phyloP scores from a whole-genome alignment of 2,113 vertebrate species.

The Dicrurus megarhynchus region DNA sequence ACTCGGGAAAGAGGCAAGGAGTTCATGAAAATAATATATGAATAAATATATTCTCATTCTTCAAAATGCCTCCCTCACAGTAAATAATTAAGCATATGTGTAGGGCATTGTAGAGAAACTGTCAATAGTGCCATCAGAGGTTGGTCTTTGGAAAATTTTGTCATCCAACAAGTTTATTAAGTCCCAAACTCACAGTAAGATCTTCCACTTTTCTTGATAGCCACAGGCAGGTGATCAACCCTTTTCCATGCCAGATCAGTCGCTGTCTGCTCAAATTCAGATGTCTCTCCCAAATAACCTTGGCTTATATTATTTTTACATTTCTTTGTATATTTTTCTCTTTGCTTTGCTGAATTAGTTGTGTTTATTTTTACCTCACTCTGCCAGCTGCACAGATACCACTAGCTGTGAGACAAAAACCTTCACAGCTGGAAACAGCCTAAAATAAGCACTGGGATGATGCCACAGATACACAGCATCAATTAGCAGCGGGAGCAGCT shows the following conservation, averaged over 20 bases:
- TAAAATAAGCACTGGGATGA: slow-evolving; percentile 57
- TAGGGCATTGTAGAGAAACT: background rate
- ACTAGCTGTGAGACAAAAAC: slow-evolving; percentile 62
- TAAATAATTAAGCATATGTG: background rate
- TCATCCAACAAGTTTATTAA: background rate
- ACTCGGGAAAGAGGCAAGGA: background rate
- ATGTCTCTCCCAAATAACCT: slow-evolving; percentile 30
- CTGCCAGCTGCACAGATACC: slow-evolving; percentile 62
- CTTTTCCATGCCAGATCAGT: background rate
- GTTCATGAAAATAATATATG: background rate
- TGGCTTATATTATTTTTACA: slow-evolving; percentile 28
- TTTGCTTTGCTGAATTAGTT: slow-evolving; percentile 41
- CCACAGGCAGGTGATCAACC: background rate
- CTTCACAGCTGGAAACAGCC: slow-evolving; percentile 64
- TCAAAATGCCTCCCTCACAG: background rate
- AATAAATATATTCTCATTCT: background rate
- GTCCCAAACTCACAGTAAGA: background rate
- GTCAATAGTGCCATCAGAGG: background rate
- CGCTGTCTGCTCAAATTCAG: background rate
- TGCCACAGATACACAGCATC: slow-evolving; percentile 55
- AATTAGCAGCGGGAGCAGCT: slow-evolving; percentile 56
- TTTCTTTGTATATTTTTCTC: slow-evolving; percentile 8
- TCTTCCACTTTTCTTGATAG: background rate
- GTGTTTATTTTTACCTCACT: slow-evolving; percentile 53
- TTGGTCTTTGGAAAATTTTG: background rate